A percentile compares a stretch with the other conserved stretches of the same genome.
Evolutionary conservation across 2,797 vertebrate genomes (phyloP).

Genomic region (Microcaecilia unicolor): DNA sequence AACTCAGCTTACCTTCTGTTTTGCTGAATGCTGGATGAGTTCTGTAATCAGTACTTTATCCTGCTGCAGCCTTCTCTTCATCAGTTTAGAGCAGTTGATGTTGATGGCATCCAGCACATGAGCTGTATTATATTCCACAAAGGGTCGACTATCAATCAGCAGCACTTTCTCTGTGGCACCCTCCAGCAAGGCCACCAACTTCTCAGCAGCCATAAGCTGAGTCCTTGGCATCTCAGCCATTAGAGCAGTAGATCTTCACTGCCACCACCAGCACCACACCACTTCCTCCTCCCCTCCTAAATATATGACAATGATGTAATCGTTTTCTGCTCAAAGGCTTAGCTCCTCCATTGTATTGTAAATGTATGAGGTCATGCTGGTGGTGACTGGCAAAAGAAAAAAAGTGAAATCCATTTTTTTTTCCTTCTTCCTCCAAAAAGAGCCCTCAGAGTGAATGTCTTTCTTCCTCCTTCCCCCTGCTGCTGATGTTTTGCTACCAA

Average conservation of each 20-base stretch:
- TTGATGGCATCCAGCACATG: conserved; percentile 91
- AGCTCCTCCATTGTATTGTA: conserved; percentile 64
- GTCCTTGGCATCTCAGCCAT: conserved; percentile 53
- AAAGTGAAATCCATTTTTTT: conserved; percentile 59
- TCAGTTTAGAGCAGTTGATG: conserved; percentile 94
- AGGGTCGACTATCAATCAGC: conserved; percentile 88
- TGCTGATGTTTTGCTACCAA: conserved; percentile 25
- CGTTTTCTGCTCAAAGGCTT: conserved; percentile 67
- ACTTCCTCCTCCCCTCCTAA: conserved; percentile 28
- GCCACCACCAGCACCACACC: conserved; percentile 30
- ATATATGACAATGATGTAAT: conserved; percentile 61
- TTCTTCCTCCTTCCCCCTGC: conserved; percentile 43
- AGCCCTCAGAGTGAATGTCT: conserved; percentile 43
- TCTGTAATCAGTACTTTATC: conserved; percentile 88
- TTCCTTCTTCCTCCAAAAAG: conserved; percentile 34
- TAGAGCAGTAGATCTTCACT: conserved; percentile 43
- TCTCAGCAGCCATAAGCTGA: conserved; percentile 64
- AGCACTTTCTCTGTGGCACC: conserved; percentile 75
- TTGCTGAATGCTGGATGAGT: conserved; percentile 88
- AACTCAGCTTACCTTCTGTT: conserved; percentile 67
- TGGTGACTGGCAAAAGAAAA: conserved; percentile 54
- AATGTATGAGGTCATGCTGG: conserved; percentile 71
- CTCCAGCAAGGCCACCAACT: conserved; percentile 83
- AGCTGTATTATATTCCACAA: conserved; percentile 86
- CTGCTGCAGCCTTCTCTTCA: conserved; percentile 91